Base-by-base conservation (phyloP, 2,797 vertebrate genomes). In the Anguilla obscura region DNA sequence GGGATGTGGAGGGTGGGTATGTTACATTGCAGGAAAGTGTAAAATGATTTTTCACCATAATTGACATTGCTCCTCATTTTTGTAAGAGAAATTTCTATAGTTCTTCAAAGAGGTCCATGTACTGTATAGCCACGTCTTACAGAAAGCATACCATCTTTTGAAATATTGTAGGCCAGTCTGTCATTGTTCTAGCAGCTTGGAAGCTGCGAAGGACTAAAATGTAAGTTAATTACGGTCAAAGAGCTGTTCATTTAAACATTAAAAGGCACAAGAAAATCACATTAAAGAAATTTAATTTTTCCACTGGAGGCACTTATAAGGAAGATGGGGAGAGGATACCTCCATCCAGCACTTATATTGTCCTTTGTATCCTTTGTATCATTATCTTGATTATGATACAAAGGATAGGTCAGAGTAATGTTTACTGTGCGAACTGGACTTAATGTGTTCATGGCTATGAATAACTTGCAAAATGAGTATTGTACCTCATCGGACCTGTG, bases 1-100 rank as follows among this genome's bases (percentile, higher is more conserved):
- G 2, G n/a, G 21, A 5, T 24, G n/a, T 8, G 63, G 63, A n/a
- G 21, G 24, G 63, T 7, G 24, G n/a, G 24, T 27, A 79, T 85
- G 87, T 92, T 85, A 87, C 90, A 90, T 91, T 86, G 80, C 7
- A 87, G 87, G 69, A 87, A 88, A 91, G 90, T 92, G 91, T 92
- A 92, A 92, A 91, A 5, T 45, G 40, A 89, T 66, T 90, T 92
- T 90, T 88, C 54, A 30, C 88, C 86, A n/a, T 79, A 88, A 86
- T 90, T 86, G 60, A 88, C 86, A 87, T 36, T 86, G 45, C 71
- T 7, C 33, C 3, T 10, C 52, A 54, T 58, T 66, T 88, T 63
- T 54, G 30, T 71, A 50, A 84, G 88, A 45, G 69, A 82, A 89
- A 89, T 84, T 86, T 87, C 16, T 6, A 18, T 16, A 40, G 14